Evolutionary conservation across 2,113 vertebrate species (phyloP), one percentile per base, ranked within the genome.

Genomic region (Pseudorectes ferrugineus): DNA sequence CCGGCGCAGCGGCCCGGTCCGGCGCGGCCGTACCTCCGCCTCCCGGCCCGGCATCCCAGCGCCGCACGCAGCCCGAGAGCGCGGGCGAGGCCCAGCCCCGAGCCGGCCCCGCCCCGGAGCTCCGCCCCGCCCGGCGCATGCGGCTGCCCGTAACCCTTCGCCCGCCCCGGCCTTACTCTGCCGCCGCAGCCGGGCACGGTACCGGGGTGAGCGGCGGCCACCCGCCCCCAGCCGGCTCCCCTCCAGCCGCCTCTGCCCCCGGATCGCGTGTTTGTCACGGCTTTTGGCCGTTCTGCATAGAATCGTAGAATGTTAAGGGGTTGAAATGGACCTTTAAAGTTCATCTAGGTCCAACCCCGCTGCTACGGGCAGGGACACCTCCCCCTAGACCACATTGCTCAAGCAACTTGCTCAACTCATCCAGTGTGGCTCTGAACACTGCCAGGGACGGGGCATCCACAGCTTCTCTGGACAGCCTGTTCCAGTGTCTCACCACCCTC

Each of bases 121-220:
- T 3, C 75, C 62, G 12, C 58, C 11, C 35, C 3, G 13, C 13
- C 3, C 2, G 15, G 23, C 49, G 28, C 26, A 5, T 61, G 83
- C 57, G 45, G 58, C 18, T 33, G 18, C 23, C 11, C 42, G 28
- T 12, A 49, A n/a, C 8, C 4, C n/a, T 31, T 8, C 5, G 9
- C 8, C 9, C 10, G 25, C 59, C 15, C 24, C 14, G 7, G 14
- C 4, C 23, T 3, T 0, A 10, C 1, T 0, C 2, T 0, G 3
- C 5, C 2, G 6, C 4, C 1, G 9, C 6, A 46, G 19, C 26
- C 7, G 20, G 3, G 36, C 33, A 9, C 10, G 12, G 12, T 1
- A 12, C 17, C 1, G 35, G 14, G 20, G 4, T 3, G 7, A 31
- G 25, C 19, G 18, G 43, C 3, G 29, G 9, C 12, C 5, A 0